phyloP scores from a whole-genome alignment of 2,797 vertebrate species.

The Phataginus tricuspis region DNA sequence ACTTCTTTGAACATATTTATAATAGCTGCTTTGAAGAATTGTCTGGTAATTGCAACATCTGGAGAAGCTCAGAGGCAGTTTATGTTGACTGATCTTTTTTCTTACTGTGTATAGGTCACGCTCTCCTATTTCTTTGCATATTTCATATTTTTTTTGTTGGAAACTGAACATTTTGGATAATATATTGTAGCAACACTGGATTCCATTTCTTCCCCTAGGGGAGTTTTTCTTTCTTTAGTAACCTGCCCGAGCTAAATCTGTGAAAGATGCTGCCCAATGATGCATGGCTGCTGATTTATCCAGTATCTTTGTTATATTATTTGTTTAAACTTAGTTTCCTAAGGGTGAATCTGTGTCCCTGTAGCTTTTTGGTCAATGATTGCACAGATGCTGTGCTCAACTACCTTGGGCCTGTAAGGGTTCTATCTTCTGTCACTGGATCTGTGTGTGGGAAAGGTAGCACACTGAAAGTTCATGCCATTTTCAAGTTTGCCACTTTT shows the following conservation, averaged over 20 bases:
- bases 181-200: neutral
- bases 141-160: neutral
- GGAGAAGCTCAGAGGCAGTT: neutral
- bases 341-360: neutral
- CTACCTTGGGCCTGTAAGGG: neutral
- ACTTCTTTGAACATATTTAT: conserved; percentile 4
- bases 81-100: neutral
- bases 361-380: neutral
- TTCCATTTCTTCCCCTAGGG: neutral
- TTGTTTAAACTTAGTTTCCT: conserved; percentile 8
- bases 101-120: neutral
- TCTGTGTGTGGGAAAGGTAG: neutral
- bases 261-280: neutral
- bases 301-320: neutral
- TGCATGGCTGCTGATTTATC: neutral
- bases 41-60: neutral
- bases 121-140: neutral
- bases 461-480: neutral
- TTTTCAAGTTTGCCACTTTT: conserved; percentile 35
- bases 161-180: conserved; percentile 9
- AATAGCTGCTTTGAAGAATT: conserved; percentile 1
- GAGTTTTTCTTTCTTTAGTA: conserved; percentile 1
- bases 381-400: neutral
- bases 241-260: neutral
- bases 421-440: neutral